Conservation (phyloP, 35 echinoderm and acorn worm genomes). For the Eucidaris tribuloides region DNA sequence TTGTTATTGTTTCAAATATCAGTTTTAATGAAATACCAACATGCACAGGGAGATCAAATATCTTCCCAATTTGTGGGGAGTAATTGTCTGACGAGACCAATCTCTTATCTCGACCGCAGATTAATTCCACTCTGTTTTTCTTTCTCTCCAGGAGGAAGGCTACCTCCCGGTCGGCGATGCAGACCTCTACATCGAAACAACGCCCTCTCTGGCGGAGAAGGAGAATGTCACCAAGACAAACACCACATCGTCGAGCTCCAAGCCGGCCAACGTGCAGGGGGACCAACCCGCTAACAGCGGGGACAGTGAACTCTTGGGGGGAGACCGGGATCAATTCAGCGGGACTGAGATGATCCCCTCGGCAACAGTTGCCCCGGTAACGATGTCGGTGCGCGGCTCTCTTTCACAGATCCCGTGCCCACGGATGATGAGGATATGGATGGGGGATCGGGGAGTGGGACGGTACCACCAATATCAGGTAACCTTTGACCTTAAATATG, state of each 20-base stretch:
- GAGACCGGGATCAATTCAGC: background rate
- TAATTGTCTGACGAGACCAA: no score
- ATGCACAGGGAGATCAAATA: no score
- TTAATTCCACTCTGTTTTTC: no score
- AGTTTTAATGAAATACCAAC: no score
- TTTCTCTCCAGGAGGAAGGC: background rate
- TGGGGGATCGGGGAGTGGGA: background rate
- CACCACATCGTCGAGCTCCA: background rate
- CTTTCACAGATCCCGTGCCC: background rate
- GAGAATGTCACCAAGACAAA: background rate
- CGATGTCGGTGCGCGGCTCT: background rate
- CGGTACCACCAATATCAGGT: background rate
- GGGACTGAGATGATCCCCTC: background rate
- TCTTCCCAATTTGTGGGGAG: no score
- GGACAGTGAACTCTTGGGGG: background rate
- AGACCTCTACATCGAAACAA: constrained; percentile 19
- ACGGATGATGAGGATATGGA: constrained; percentile 7
- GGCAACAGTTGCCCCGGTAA: background rate
- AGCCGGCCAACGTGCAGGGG: background rate
- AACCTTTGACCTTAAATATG: background rate
- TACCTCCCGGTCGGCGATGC: constrained; percentile 5
- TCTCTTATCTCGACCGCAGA: no score
- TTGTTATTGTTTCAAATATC: no score
- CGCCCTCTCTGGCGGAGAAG: background rate
- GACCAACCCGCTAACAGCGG: constrained; percentile 7